Percentiles rank a stretch among this genome's conserved stretches.
Evolutionary conservation across 2,113 vertebrate genomes (phyloP).

Genomic region (Anhinga anhinga): DNA sequence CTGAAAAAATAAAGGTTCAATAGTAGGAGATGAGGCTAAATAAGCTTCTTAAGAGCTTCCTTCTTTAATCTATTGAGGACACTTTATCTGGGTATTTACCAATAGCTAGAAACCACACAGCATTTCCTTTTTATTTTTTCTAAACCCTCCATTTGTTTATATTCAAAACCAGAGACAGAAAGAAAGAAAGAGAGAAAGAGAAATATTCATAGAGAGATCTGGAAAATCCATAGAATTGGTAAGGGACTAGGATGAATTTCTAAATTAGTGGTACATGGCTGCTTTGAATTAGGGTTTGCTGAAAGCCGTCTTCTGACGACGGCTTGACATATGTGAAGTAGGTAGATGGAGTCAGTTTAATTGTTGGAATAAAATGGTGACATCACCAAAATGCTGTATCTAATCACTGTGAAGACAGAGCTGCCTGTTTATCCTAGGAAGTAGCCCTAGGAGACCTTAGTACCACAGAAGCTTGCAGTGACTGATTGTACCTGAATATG

Average conservation of each 20-base stretch:
- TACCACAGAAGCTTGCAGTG: not conserved
- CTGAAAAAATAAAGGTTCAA: not conserved
- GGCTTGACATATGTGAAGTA: not conserved
- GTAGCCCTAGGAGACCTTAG: not conserved
- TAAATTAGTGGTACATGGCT: not conserved
- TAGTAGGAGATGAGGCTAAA: not conserved
- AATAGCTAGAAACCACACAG: not conserved
- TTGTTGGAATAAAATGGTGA: not conserved
- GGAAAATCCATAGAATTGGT: not conserved
- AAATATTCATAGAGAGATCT: not conserved
- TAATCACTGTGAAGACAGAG: not conserved
- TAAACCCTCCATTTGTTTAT: not conserved
- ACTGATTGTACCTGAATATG: not conserved
- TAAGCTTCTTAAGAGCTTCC: constrained; percentile 50
- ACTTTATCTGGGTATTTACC: constrained; percentile 14
- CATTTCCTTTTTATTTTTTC: not conserved
- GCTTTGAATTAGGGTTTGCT: not conserved
- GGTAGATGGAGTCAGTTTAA: not conserved
- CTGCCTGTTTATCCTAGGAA: not conserved
- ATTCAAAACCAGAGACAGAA: not conserved
- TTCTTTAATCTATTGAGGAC: not conserved
- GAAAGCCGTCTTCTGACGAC: not conserved
- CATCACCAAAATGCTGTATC: not conserved
- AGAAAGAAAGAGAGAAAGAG: not conserved
- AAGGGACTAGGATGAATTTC: not conserved